Evolutionary conservation across 2,888 invertebrate species (phyloP), one percentile per base, ranked within the genome.

Genomic region (Pseudanteris insignis): DNA sequence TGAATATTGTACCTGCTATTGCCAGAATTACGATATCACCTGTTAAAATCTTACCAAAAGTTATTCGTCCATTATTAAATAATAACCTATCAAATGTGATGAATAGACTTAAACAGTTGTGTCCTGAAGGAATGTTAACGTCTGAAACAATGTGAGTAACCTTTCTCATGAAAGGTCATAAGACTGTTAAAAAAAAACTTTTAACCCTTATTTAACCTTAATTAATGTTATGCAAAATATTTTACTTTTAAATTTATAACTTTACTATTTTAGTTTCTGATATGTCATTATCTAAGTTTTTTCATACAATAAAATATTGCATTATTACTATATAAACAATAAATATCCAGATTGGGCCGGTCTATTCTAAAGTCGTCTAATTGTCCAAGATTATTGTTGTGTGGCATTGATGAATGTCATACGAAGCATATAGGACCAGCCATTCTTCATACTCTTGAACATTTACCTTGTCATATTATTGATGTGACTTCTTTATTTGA

Each of bases 341-440:
- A 2, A 32, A 26, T 48, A 34, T 47, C n/a, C 37, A 41, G 53
- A 34, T 50, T 67, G 30, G 70, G 69, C 9, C 66, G 64, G 64
- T 65, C 71, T 7, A 28, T 41, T 9, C 72, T 72, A 30, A 72
- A 68, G 51, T 76, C 77, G 2, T 67, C 68, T n/a, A 72, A 66
- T 64, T 76, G 80, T 44, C 84, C 84, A 10, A 80, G 84, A 53
- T 72, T 85, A 38, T 68, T 85, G 63, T 61, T 85, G 15, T 79
- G 74, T 40, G 85, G 84, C 2, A 67, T 67, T 4, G 83, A 84
- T 46, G 82, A 83, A 64, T 88, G 86, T 10, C 85, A 88, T 64
- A 85, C 85, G 30, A 82, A 83, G 3, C 85, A 88, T 73, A 74
- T 94, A 15, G 90, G 89, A 14, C 92, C 93, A 1, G 93, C 92